Evolutionary conservation across 2,113 vertebrate genomes (phyloP).

Genomic region (Octodon degus): DNA sequence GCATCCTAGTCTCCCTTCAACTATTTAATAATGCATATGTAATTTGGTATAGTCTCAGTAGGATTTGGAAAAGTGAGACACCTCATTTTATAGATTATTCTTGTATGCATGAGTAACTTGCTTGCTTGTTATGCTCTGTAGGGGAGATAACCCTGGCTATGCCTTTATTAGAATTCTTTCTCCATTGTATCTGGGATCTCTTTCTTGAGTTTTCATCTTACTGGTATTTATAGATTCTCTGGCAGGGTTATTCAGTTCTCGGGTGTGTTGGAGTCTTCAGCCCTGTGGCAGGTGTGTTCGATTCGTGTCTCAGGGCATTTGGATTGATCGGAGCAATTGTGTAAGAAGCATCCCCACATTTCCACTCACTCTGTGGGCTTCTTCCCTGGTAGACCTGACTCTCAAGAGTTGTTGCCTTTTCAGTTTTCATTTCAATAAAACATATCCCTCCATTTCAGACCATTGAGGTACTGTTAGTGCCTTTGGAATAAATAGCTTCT

Average conservation of each 20-base stretch:
- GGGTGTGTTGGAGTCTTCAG: background rate
- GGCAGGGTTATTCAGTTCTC: background rate
- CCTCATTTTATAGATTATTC: conserved; percentile 68
- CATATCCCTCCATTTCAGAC: background rate
- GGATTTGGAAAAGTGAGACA: conserved; percentile 69
- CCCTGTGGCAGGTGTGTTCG: conserved; percentile 48
- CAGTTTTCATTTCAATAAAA: conserved; percentile 24
- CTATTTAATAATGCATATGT: conserved; percentile 78
- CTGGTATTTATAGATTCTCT: conserved; percentile 59
- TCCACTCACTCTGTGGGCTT: background rate
- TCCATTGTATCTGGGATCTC: conserved; percentile 42
- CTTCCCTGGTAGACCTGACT: background rate
- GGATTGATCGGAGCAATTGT: background rate
- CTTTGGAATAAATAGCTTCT: conserved; percentile 58
- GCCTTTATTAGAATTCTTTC: conserved; percentile 55
- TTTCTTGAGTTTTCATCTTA: conserved; percentile 42
- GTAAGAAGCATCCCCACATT: background rate
- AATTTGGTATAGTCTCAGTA: conserved; percentile 70
- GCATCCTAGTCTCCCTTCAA: conserved; percentile 56
- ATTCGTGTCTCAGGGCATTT: conserved; percentile 27
- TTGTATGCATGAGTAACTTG: conserved; percentile 64
- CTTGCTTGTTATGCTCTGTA: conserved; percentile 56
- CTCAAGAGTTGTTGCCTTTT: conserved; percentile 49
- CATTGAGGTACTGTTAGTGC: conserved; percentile 6
- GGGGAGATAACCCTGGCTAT: conserved; percentile 28